Evolutionary conservation across 2,113 vertebrate species (phyloP).

Genomic region (Dendrocopos noguchii): DNA sequence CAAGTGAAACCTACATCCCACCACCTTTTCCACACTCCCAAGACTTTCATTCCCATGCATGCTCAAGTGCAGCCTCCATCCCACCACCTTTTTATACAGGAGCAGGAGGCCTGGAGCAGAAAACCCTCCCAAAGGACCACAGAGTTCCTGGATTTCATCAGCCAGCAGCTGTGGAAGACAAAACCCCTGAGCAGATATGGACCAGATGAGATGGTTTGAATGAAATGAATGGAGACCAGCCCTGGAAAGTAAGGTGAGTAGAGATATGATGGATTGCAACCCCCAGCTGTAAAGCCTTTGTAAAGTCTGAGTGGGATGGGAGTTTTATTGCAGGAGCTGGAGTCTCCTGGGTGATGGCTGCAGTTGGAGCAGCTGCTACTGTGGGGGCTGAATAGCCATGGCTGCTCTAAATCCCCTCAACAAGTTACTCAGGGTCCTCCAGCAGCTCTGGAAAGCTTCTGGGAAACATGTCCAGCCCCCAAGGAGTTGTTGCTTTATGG

Average conservation of each 20-base stretch:
- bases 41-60: neutral
- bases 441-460: neutral
- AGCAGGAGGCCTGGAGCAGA: neutral
- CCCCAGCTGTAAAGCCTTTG: neutral
- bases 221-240: neutral
- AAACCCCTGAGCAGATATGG: neutral
- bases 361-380: slow-evolving; percentile 14
- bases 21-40: neutral
- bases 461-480: accelerated
- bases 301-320: neutral
- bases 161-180: neutral
- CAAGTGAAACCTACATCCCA: too few species aligned
- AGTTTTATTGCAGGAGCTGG: neutral
- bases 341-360: neutral
- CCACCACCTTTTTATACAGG: neutral
- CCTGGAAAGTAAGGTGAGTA: neutral
- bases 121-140: neutral
- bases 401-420: neutral
- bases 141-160: neutral
- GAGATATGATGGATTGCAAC: neutral
- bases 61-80: neutral
- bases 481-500: accelerated
- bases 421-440: neutral
- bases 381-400: neutral
- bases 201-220: neutral